Conservation (phyloP, 2,888 invertebrate genomes). For the Drosophila anomalipes region DNA sequence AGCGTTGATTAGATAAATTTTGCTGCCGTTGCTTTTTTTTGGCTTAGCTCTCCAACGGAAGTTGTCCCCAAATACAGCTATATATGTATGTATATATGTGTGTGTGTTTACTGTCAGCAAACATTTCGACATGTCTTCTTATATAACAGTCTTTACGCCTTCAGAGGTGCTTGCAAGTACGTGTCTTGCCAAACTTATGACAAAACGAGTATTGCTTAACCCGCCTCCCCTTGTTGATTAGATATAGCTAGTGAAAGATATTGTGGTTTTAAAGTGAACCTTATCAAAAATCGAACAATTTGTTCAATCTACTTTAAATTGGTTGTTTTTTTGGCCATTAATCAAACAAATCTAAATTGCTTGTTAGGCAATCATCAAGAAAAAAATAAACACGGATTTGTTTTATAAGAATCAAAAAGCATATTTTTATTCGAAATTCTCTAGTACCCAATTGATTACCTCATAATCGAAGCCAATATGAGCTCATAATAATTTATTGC, state of each 20-base stretch:
- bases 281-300: slow-evolving; percentile 10
- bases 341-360: not conserved
- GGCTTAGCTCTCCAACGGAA: slow-evolving; percentile 24
- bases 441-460: not conserved
- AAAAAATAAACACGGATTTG: not conserved
- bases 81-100: slow-evolving; percentile 6
- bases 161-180: slow-evolving; percentile 21
- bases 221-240: slow-evolving; percentile 35
- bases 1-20: slow-evolving; percentile 50
- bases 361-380: not conserved
- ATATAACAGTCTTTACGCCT: slow-evolving; percentile 37
- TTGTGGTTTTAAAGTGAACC: slow-evolving; percentile 13
- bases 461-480: slow-evolving; percentile 3
- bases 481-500: not conserved
- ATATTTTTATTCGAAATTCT: not conserved
- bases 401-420: no score
- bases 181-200: slow-evolving; percentile 10
- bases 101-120: slow-evolving; percentile 12
- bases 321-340: not conserved
- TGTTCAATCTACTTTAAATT: slow-evolving; percentile 9
- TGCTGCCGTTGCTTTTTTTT: slow-evolving; percentile 9
- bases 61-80: slow-evolving; percentile 20
- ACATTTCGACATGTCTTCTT: slow-evolving; percentile 34
- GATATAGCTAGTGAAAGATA: slow-evolving; percentile 35
- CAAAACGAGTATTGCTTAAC: not conserved